Evolutionary conservation across 2,888 invertebrate genomes (phyloP).

Genomic region (Mythimna ferrago): DNA sequence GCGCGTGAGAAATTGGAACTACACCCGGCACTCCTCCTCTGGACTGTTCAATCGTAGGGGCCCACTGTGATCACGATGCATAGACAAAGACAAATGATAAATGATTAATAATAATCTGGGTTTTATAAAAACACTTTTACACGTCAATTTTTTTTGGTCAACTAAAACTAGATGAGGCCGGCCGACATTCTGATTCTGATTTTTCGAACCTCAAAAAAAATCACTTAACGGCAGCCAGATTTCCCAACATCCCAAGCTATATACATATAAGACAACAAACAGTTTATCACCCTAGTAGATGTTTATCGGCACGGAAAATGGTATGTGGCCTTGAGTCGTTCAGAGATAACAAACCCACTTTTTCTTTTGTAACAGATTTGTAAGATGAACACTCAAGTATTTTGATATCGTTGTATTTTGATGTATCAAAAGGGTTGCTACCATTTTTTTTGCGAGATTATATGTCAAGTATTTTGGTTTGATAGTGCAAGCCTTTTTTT

Average conservation of each 20-base stretch:
- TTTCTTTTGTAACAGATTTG: slow-evolving; percentile 51
- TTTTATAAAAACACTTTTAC: too few relatives aligned
- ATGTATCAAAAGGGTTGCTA: neutral
- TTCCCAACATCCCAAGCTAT: slow-evolving; percentile 8
- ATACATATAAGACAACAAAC: slow-evolving; percentile 47
- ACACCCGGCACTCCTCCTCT: too few relatives aligned
- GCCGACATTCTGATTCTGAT: too few relatives aligned
- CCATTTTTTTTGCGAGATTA: neutral
- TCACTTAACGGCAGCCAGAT: too few relatives aligned
- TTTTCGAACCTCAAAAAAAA: too few relatives aligned
- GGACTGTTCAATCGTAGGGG: too few relatives aligned
- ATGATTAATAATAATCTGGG: too few relatives aligned
- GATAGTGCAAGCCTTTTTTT: neutral
- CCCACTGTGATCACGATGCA: too few relatives aligned
- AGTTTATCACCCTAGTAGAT: slow-evolving; percentile 69
- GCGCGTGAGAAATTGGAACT: too few relatives aligned
- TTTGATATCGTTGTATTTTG: slow-evolving; percentile 17
- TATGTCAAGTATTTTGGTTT: neutral
- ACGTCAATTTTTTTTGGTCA: too few relatives aligned
- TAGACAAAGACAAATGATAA: too few relatives aligned
- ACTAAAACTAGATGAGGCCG: too few relatives aligned
- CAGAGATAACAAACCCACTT: slow-evolving; percentile 47
- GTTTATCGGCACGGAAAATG: slow-evolving; percentile 72
- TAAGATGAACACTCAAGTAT: slow-evolving; percentile 49
- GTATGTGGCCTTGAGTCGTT: slow-evolving; percentile 60